Evolutionary conservation across 1,140 invertebrate species (phyloP).

Genomic region (Drosophila varians): DNA sequence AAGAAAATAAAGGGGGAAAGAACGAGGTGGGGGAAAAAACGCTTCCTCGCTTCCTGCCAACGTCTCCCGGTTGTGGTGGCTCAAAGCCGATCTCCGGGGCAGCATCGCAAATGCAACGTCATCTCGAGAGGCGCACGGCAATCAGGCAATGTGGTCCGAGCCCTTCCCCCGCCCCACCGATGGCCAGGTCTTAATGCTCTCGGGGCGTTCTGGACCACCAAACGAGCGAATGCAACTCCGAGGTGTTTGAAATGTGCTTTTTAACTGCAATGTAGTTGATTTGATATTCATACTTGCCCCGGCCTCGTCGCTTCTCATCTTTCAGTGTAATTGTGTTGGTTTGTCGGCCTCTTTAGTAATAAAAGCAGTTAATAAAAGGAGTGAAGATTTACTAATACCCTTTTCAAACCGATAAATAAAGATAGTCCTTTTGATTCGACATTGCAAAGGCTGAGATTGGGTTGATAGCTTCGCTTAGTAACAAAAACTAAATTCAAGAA

Average conservation of each 20-base stretch:
- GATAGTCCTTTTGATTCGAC: no score
- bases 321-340: slow-evolving; percentile 28
- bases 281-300: slow-evolving; percentile 69
- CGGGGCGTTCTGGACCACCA: slow-evolving; percentile 74
- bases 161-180: slow-evolving; percentile 9
- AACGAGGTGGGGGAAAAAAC: no score
- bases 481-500: no score
- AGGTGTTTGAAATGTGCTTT: slow-evolving; percentile 79
- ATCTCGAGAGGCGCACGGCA: slow-evolving; percentile 73
- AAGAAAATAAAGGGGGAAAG: slow-evolving; percentile 12
- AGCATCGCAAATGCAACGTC: slow-evolving; percentile 72
- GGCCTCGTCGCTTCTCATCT: slow-evolving; percentile 9
- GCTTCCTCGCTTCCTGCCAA: slow-evolving; percentile 74
- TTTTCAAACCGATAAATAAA: no score
- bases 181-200: slow-evolving; percentile 58
- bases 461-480: no score
- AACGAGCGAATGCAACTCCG: slow-evolving; percentile 57
- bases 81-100: slow-evolving; percentile 31
- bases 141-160: slow-evolving; percentile 71
- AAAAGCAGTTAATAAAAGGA: background rate
- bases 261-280: slow-evolving; percentile 78
- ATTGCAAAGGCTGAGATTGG: no score
- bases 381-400: slow-evolving; percentile 5
- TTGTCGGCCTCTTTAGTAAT: slow-evolving; percentile 44
- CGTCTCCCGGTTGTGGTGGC: slow-evolving; percentile 28